Evolutionary conservation across 2,797 vertebrate species (phyloP).

Genomic region (Orestias chungarensis): DNA sequence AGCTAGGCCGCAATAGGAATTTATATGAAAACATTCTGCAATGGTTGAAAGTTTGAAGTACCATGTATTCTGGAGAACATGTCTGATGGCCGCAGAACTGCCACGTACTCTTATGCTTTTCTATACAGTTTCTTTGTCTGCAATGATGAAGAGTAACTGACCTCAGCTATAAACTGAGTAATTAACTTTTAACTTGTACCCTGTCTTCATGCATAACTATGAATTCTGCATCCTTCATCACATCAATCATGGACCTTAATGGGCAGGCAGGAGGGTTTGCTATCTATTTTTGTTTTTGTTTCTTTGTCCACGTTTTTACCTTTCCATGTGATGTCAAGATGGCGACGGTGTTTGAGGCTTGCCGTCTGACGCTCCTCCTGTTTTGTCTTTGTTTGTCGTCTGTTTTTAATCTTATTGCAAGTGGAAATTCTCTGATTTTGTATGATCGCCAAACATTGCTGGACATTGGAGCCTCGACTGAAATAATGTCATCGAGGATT

Average conservation of each 20-base stretch:
- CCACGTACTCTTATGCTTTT: not conserved
- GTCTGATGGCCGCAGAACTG: not conserved
- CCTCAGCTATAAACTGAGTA: not conserved
- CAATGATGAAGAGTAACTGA: not conserved
- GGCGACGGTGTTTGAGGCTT: too few species aligned
- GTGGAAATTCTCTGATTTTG: too few species aligned
- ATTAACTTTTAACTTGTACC: not conserved
- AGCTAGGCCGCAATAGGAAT: not conserved
- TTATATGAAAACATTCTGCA: not conserved
- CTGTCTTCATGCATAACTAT: not conserved
- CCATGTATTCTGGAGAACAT: not conserved
- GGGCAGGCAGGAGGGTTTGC: conserved; percentile 59
- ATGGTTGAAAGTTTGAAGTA: not conserved
- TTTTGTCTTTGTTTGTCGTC: too few species aligned
- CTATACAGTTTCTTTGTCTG: not conserved
- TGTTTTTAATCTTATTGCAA: too few species aligned
- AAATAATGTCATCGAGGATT: too few species aligned
- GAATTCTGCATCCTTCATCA: not conserved
- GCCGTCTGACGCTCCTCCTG: too few species aligned
- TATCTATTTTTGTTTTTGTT: conserved; percentile 36
- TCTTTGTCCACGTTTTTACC: not conserved
- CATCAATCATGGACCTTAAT: not conserved
- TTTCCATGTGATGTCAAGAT: too few species aligned
- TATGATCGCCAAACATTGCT: too few species aligned
- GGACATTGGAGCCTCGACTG: too few species aligned